A percentile compares a stretch with the other conserved stretches of the same genome.
Evolutionary conservation across 2,797 vertebrate genomes (phyloP).

Genomic region (Clarias pachynema): DNA sequence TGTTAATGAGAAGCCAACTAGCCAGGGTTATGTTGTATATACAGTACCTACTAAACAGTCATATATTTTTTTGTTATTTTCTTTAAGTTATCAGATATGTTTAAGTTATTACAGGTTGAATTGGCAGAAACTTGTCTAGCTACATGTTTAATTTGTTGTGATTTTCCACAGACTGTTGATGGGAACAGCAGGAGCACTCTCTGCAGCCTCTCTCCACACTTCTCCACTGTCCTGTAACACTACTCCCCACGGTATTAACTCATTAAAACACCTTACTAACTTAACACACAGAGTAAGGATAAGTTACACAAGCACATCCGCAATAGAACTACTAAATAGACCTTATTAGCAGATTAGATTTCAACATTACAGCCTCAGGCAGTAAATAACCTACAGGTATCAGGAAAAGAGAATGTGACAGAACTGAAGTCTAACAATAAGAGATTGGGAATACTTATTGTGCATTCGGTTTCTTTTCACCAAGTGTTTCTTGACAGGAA

Average conservation of each 20-base stretch:
- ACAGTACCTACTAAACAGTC: not conserved
- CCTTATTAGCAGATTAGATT: not conserved
- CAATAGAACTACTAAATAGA: not conserved
- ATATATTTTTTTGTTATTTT: not conserved
- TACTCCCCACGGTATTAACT: conserved; percentile 20
- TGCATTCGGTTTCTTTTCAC: not conserved
- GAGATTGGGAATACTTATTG: not conserved
- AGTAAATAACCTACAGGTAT: not conserved
- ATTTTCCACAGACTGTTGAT: conserved; percentile 22
- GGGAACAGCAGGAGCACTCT: not conserved
- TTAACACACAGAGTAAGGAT: not conserved
- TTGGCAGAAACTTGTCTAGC: not conserved
- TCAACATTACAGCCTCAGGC: not conserved
- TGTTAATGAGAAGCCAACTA: not conserved
- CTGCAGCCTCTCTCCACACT: not conserved
- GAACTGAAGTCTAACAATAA: not conserved
- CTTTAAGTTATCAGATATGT: not conserved
- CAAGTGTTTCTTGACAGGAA: not conserved
- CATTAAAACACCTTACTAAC: not conserved
- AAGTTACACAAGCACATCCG: not conserved
- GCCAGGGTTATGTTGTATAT: not conserved
- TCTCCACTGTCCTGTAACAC: too few relatives aligned
- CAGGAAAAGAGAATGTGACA: not conserved
- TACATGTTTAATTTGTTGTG: not conserved
- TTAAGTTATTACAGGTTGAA: not conserved